Evolutionary conservation across 2,797 vertebrate genomes (phyloP).

Genomic region (Meriones psammophilus): DNA sequence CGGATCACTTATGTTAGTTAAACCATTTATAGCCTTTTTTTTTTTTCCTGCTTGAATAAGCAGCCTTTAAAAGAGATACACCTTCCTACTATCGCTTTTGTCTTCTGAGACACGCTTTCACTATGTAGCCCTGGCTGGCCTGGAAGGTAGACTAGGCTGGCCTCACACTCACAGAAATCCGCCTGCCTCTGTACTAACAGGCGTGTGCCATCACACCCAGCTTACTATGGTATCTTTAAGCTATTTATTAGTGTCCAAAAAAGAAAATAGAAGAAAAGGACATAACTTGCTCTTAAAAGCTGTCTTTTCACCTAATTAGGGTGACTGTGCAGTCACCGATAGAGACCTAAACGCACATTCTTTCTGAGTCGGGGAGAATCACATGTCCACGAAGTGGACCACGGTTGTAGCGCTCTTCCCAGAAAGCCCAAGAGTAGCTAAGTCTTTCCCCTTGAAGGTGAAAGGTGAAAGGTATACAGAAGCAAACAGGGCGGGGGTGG

Average conservation of each 20-base stretch:
- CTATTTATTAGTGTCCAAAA: constrained; percentile 29
- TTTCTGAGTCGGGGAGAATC: not conserved
- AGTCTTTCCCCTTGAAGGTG: not conserved
- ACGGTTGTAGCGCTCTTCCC: not conserved
- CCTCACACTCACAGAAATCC: not conserved
- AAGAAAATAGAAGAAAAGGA: not conserved
- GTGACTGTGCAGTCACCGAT: not conserved
- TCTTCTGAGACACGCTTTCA: not conserved
- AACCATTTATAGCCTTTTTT: constrained; percentile 36
- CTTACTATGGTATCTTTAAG: not conserved
- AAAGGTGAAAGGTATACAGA: not conserved
- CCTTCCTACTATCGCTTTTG: not conserved
- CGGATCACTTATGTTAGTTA: not conserved
- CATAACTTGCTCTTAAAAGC: not conserved
- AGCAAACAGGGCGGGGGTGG: not conserved
- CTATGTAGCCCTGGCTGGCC: not conserved
- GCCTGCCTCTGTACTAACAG: not conserved
- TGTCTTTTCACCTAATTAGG: not conserved
- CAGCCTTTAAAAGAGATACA: not conserved
- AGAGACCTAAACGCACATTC: not conserved
- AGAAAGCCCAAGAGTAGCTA: constrained; percentile 1
- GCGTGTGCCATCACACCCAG: no score
- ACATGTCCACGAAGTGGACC: not conserved
- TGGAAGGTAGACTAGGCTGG: not conserved
- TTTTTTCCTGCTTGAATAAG: not conserved